phyloP scores from a whole-genome alignment of 2,797 vertebrate genomes.

The Carduelis carduelis region DNA sequence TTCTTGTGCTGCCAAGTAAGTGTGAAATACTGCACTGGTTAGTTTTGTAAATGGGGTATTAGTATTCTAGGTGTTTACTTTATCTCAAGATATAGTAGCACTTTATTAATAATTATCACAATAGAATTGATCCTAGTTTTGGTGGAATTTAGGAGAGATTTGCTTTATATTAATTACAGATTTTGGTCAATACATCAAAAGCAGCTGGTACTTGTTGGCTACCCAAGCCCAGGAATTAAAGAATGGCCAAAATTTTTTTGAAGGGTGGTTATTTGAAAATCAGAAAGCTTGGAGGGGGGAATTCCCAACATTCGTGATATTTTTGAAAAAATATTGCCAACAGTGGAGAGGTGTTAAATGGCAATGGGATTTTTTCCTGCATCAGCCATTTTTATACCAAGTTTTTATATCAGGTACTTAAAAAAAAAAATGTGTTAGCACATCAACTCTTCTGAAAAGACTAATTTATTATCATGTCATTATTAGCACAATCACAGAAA shows the following conservation, averaged over 20 bases:
- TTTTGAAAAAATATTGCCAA: neutral
- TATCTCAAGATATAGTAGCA: neutral
- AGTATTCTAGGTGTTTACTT: neutral
- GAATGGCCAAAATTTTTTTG: neutral
- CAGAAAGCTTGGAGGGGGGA: neutral
- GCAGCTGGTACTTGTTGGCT: neutral
- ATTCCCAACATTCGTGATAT: neutral
- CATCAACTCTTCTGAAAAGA: slow-evolving; percentile 78
- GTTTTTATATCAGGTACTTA: slow-evolving; percentile 67
- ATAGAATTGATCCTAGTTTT: neutral
- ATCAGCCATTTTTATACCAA: slow-evolving; percentile 63
- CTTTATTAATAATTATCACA: neutral
- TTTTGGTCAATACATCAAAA: neutral
- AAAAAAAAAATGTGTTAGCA: slow-evolving; percentile 61
- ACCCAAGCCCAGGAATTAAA: neutral
- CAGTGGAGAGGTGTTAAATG: neutral
- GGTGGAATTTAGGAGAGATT: neutral
- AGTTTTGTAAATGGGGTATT: neutral
- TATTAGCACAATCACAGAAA: slow-evolving; percentile 83
- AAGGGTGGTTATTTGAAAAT: neutral
- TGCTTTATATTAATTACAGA: neutral
- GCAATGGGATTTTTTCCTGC: slow-evolving; percentile 26
- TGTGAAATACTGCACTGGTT: neutral
- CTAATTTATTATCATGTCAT: slow-evolving; percentile 83
- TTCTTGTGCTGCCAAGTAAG: slow-evolving; percentile 87